Conservation (phyloP, 2,888 invertebrate species). For the Apamea anceps region DNA sequence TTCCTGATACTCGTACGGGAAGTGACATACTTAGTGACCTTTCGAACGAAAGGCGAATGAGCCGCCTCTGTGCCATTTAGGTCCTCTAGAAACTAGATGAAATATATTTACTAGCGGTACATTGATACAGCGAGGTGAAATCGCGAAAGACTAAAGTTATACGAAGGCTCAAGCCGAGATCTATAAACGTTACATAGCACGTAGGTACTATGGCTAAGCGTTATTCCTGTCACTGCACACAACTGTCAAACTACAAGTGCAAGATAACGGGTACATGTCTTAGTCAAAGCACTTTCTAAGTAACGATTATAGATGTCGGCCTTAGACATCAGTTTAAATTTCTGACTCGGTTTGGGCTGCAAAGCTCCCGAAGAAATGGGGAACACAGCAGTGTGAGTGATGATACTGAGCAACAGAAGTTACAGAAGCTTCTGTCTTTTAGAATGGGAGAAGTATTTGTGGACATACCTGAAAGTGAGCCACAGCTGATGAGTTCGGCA, state of each 20-base stretch:
- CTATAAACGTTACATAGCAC: neutral
- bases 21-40: conserved; percentile 17
- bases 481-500: no score
- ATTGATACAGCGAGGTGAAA: neutral
- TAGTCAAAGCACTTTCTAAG: neutral
- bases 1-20: conserved; percentile 2
- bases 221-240: neutral
- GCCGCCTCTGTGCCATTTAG: neutral
- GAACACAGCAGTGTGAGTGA: no score
- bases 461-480: neutral
- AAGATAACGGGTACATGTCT: neutral
- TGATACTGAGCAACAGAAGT: neutral
- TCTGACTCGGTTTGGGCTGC: neutral
- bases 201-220: neutral
- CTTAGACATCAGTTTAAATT: neutral
- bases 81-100: neutral
- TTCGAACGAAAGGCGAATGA: conserved; percentile 11
- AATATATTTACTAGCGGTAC: neutral
- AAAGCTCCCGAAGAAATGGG: neutral
- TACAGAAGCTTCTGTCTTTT: neutral
- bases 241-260: neutral
- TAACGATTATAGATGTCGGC: neutral
- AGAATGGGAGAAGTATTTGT: neutral
- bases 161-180: neutral
- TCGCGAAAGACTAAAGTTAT: neutral